These are phyloP conservation scores for Mesoligia furuncula DNA, from an alignment of 2,888 invertebrate genomes.

Conservation along the genomic window DNA sequence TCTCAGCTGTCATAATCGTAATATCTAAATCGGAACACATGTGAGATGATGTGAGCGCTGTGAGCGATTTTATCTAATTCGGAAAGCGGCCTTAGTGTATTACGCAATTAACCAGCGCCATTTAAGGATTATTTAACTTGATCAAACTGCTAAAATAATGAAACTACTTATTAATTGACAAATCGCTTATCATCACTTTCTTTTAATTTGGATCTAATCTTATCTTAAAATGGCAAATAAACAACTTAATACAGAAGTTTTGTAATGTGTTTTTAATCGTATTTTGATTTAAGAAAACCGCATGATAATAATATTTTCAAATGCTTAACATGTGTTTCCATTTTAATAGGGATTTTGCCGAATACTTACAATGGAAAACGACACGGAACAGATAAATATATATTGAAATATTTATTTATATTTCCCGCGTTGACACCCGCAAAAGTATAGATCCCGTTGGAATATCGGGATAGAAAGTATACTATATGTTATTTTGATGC, in stretches of 20 bases:
- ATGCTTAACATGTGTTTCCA: neutral
- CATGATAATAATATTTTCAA: neutral
- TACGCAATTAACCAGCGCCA: neutral
- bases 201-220: neutral
- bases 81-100: no score
- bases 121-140: neutral
- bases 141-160: neutral
- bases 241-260: neutral
- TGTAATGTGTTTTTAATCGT: slow-evolving; percentile 9
- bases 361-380: neutral
- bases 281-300: slow-evolving; percentile 31
- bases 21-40: no score
- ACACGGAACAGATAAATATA: no score
- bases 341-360: no score
- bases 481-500: neutral
- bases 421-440: no score
- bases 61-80: no score
- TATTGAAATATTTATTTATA: no score
- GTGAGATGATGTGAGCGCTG: no score
- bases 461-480: no score
- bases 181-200: neutral
- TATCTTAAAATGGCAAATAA: neutral
- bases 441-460: no score
- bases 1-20: no score
- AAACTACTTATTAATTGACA: neutral